phyloP scores from a whole-genome alignment of 2,888 invertebrate species.

The Abrostola tripartita region DNA sequence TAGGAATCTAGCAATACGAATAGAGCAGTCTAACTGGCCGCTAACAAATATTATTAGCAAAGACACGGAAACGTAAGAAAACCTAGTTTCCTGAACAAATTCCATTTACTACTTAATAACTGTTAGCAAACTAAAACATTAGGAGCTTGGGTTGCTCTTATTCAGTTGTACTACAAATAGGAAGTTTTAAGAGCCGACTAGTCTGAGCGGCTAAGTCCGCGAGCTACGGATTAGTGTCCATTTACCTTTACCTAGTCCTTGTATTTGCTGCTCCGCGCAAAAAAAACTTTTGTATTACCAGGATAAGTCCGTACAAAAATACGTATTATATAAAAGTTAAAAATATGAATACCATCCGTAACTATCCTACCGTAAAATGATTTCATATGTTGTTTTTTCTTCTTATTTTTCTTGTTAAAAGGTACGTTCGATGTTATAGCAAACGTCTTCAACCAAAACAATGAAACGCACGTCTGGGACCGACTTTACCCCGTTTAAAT shows the following conservation, averaged over 20 bases:
- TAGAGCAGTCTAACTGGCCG: not conserved
- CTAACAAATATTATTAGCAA: slow-evolving; percentile 19
- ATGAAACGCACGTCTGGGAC: too few relatives aligned
- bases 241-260: not conserved
- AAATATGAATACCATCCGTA: too few relatives aligned
- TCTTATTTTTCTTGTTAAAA: too few relatives aligned
- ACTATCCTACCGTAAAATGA: too few relatives aligned
- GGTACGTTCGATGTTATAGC: too few relatives aligned
- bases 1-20: not conserved
- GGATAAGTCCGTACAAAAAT: too few relatives aligned
- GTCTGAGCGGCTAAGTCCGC: not conserved
- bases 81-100: slow-evolving; percentile 13
- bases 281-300: not conserved
- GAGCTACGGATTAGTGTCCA: not conserved
- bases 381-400: too few relatives aligned
- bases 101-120: slow-evolving; percentile 33
- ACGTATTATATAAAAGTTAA: too few relatives aligned
- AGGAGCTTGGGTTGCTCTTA: slow-evolving; percentile 1
- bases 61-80: slow-evolving; percentile 8
- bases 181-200: slow-evolving; percentile 1
- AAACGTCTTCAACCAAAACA: too few relatives aligned
- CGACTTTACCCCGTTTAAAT: too few relatives aligned
- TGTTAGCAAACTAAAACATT: slow-evolving; percentile 12
- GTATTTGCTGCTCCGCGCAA: not conserved
- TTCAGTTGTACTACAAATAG: not conserved